These are phyloP conservation scores for Anabacerthia variegaticeps DNA, from an alignment of 2,797 vertebrate species.

Conservation along the genomic window DNA sequence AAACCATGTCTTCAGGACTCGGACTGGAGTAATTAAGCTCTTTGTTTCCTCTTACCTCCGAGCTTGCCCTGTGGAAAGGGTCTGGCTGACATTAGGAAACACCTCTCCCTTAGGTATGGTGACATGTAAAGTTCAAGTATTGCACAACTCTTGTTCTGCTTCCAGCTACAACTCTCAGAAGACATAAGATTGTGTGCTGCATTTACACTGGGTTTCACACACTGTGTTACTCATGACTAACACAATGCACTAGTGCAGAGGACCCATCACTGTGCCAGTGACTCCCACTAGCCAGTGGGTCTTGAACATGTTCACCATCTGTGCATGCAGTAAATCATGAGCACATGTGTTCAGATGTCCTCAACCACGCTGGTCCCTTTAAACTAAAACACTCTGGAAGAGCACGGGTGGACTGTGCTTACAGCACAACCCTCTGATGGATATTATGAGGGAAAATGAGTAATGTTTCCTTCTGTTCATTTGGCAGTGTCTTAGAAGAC, in stretches of 20 bases:
- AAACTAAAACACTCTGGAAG: background rate
- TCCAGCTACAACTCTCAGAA: background rate
- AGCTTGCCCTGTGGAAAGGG: background rate
- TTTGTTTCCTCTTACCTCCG: background rate
- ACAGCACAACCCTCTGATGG: background rate
- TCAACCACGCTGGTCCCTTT: background rate
- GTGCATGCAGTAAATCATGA: background rate
- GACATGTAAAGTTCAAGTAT: background rate
- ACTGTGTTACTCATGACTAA: background rate
- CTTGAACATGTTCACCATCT: background rate
- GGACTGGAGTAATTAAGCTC: background rate
- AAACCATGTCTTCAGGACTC: background rate
- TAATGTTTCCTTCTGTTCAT: slow-evolving; percentile 19
- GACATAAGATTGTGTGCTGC: background rate
- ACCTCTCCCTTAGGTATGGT: background rate
- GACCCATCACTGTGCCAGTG: rapidly evolving
- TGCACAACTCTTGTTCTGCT: background rate
- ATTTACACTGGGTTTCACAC: background rate
- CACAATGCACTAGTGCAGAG: background rate
- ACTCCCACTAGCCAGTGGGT: background rate
- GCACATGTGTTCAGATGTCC: background rate
- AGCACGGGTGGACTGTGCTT: background rate
- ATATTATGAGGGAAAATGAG: background rate
- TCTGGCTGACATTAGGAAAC: background rate
- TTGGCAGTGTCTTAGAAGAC: background rate